Evolutionary conservation across 2,888 invertebrate species (phyloP).

Genomic region (Hydriomena furcata): DNA sequence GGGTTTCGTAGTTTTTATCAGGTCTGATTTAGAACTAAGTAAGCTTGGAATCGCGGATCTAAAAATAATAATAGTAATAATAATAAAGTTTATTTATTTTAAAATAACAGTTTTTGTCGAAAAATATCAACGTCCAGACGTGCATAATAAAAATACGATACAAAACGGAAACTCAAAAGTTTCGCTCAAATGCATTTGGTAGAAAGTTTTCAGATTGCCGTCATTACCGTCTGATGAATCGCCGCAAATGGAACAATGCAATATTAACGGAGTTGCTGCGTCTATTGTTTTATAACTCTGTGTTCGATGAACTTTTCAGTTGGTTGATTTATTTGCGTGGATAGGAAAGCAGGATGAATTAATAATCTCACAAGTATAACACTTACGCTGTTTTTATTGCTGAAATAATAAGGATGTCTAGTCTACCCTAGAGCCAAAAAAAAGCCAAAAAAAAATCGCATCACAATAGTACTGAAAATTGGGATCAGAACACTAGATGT

Average conservation of each 20-base stretch:
- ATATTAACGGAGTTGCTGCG: slow-evolving; percentile 45
- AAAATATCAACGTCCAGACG: slow-evolving; percentile 40
- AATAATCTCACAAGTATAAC: slow-evolving; percentile 8
- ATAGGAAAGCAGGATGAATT: slow-evolving; percentile 8
- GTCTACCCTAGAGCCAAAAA: too few species aligned
- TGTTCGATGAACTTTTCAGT: slow-evolving; percentile 47
- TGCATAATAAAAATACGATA: slow-evolving; percentile 51
- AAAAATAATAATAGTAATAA: too few species aligned
- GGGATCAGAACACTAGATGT: too few species aligned
- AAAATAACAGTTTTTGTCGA: slow-evolving; percentile 14
- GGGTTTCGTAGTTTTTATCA: too few species aligned
- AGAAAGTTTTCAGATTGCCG: slow-evolving; percentile 66
- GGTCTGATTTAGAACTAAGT: too few species aligned
- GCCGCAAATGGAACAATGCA: slow-evolving; percentile 48
- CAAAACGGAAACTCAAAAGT: slow-evolving; percentile 53
- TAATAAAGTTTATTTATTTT: too few species aligned
- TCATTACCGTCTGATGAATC: slow-evolving; percentile 60
- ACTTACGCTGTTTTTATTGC: neutral
- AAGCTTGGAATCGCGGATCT: too few species aligned
- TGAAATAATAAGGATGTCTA: too few species aligned
- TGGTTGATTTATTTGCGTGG: slow-evolving; percentile 36
- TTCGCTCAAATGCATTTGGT: slow-evolving; percentile 69
- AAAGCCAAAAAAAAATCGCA: too few species aligned
- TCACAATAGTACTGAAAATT: too few species aligned
- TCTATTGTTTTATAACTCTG: slow-evolving; percentile 47